phyloP scores from a whole-genome alignment of 1,140 invertebrate genomes.

The Aphelinus atriplicis region DNA sequence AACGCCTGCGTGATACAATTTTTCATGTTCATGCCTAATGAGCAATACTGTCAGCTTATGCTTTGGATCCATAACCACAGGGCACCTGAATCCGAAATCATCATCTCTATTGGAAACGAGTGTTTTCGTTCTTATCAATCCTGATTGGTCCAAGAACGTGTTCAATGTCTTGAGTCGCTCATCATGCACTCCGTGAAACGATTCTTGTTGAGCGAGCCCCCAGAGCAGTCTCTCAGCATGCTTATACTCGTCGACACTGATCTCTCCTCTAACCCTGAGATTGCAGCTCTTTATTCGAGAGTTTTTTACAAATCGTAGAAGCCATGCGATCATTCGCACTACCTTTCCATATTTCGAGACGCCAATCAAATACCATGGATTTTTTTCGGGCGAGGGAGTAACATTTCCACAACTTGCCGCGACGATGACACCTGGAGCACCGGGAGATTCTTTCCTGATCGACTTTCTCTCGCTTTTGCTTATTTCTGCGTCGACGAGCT shows the following conservation, averaged over 20 bases:
- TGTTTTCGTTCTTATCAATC: no score
- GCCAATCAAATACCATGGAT: conserved; percentile 20
- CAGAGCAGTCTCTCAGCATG: background rate
- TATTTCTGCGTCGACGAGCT: no score
- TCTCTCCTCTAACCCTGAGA: background rate
- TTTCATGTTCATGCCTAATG: background rate
- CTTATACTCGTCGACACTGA: background rate
- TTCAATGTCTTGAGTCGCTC: no score
- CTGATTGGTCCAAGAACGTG: no score
- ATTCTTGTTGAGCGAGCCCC: conserved; percentile 35
- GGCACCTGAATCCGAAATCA: conserved; percentile 39
- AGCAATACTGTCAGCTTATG: background rate
- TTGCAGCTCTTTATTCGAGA: conserved; percentile 8
- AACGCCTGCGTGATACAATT: background rate
- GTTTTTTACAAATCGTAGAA: conserved; percentile 43
- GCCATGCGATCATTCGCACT: conserved; percentile 45
- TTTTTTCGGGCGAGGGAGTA: background rate
- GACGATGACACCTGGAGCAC: background rate
- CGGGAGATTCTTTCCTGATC: background rate
- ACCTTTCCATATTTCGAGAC: conserved; percentile 41
- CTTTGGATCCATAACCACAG: conserved; percentile 43
- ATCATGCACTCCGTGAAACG: conserved; percentile 17
- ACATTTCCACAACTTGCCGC: background rate
- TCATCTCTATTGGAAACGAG: no score
- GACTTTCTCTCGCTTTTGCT: no score